A percentile compares a stretch with the other conserved stretches of the same genome.
These are phyloP conservation scores for Gracilinanus agilis DNA, from an alignment of 2,113 vertebrate genomes.

Conservation along the genomic window DNA sequence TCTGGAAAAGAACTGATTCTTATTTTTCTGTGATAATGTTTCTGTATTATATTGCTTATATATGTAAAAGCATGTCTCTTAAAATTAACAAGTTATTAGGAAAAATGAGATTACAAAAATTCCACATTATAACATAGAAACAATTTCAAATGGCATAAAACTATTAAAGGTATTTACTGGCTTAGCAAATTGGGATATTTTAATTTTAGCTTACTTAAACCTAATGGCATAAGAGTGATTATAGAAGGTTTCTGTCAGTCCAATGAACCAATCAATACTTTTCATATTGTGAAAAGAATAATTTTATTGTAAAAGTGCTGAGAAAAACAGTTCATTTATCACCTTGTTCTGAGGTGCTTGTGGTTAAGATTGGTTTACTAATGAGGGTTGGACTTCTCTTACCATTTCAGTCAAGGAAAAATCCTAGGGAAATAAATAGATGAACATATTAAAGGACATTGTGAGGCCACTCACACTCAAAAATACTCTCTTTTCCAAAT, in stretches of 20 bases:
- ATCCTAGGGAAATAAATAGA: background rate
- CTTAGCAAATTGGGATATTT: conserved; percentile 34
- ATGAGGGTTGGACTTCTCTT: conserved; percentile 21
- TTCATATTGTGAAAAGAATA: conserved; percentile 36
- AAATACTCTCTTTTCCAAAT: background rate
- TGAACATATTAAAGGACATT: conserved; percentile 25
- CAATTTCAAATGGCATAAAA: conserved; percentile 47
- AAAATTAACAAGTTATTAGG: conserved; percentile 14
- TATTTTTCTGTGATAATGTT: conserved; percentile 30
- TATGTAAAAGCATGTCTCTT: background rate
- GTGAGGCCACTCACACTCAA: conserved; percentile 5
- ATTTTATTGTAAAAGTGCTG: background rate
- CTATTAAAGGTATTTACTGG: conserved; percentile 21
- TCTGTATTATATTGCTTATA: conserved; percentile 30
- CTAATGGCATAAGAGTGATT: conserved; percentile 9
- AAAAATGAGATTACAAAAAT: conserved; percentile 24
- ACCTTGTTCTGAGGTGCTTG: conserved; percentile 28
- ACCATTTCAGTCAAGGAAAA: conserved; percentile 16
- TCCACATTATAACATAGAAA: conserved; percentile 11
- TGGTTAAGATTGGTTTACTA: conserved; percentile 28
- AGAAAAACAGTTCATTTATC: conserved; percentile 1
- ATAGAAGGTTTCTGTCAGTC: background rate
- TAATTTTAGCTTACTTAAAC: conserved; percentile 33
- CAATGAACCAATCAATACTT: conserved; percentile 14
- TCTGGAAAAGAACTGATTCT: conserved; percentile 18